A percentile compares a stretch with the other conserved stretches of the same genome.
Evolutionary conservation across 1,140 invertebrate species (phyloP).

Genomic region (Calephelis nemesis): DNA sequence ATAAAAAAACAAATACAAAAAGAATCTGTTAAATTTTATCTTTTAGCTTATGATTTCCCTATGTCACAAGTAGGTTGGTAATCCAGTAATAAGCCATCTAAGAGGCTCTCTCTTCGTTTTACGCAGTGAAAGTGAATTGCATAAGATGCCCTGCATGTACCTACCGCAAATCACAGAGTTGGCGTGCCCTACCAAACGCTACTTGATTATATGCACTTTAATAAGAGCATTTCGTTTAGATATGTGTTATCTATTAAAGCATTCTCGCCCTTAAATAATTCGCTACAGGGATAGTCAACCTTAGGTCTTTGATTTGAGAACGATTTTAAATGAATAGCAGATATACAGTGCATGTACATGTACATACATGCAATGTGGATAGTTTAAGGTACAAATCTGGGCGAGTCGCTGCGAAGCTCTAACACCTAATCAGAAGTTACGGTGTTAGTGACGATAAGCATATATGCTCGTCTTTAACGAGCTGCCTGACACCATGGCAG

Average conservation of each 20-base stretch:
- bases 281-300: too few relatives aligned
- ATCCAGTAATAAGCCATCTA: constrained; percentile 17
- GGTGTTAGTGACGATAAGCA: too few relatives aligned
- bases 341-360: too few relatives aligned
- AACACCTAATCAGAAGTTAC: too few relatives aligned
- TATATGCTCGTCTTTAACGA: too few relatives aligned
- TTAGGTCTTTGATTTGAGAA: too few relatives aligned
- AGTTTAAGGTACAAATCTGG: too few relatives aligned
- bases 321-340: too few relatives aligned
- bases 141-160: constrained; percentile 16
- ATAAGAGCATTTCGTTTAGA: constrained; percentile 4
- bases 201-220: constrained; percentile 14
- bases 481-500: too few relatives aligned
- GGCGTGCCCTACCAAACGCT: constrained; percentile 6
- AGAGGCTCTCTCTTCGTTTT: constrained; percentile 17
- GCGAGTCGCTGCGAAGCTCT: too few relatives aligned
- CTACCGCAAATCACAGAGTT: constrained; percentile 16
- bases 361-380: too few relatives aligned
- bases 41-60: constrained; percentile 8
- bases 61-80: constrained; percentile 6
- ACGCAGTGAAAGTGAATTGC: constrained; percentile 16
- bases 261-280: too few relatives aligned
- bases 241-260: background rate
- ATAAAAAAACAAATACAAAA: background rate
- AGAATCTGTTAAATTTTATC: background rate